These are phyloP conservation scores for Centropristis striata DNA, from an alignment of 2,113 vertebrate genomes.

Conservation along the genomic window DNA sequence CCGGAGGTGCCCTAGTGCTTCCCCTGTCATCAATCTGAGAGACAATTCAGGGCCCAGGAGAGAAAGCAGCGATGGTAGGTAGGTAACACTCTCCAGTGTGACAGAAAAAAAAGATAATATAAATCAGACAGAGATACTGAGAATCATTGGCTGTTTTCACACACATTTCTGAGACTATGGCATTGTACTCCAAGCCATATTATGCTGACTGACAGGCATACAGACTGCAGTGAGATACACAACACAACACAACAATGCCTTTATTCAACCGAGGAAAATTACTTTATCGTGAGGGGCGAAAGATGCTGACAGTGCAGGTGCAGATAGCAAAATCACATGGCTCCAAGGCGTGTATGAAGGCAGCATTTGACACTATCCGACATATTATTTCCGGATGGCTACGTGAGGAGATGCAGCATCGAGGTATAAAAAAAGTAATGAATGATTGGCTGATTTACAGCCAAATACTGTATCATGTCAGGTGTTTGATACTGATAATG, in stretches of 20 bases:
- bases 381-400: conserved; percentile 37
- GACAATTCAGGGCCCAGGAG: conserved; percentile 75
- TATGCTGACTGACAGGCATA: conserved; percentile 50
- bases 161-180: conserved; percentile 41
- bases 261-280: conserved; percentile 59
- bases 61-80: conserved; percentile 54
- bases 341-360: conserved; percentile 24
- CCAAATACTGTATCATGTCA: conserved; percentile 30
- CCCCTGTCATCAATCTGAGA: conserved; percentile 79
- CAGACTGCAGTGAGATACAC: conserved; percentile 43
- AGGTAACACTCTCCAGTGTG: conserved; percentile 38
- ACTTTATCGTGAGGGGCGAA: conserved; percentile 44
- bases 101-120: conserved; percentile 9
- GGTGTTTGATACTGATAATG: conserved; percentile 55
- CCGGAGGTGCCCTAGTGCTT: conserved; percentile 64
- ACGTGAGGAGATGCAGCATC: neutral
- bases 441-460: conserved; percentile 42
- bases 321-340: conserved; percentile 54
- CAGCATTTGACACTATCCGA: conserved; percentile 27
- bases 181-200: conserved; percentile 44
- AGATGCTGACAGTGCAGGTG: conserved; percentile 71
- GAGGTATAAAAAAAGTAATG: neutral
- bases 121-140: conserved; percentile 52
- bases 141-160: conserved; percentile 31
- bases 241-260: conserved; percentile 50